Evolutionary conservation across 2,113 vertebrate species (phyloP), one percentile per base, ranked within the genome.

Genomic region (Rhabdornis inornatus): DNA sequence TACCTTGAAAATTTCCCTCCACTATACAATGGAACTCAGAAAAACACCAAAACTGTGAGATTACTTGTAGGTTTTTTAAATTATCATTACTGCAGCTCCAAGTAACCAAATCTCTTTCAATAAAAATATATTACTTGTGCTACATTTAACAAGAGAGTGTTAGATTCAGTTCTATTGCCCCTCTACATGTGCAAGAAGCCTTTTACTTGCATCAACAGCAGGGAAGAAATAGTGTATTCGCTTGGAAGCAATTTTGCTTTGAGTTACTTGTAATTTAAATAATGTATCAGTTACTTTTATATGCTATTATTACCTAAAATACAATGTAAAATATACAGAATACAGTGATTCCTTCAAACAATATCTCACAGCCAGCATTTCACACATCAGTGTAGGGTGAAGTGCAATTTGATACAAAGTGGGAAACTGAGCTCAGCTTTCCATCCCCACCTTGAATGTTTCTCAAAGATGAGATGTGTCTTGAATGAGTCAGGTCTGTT

Each of bases 1-100:
- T 17, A 42, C 9, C 27, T 64, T 84, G 50, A 55, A 47, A 84
- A 70, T 13, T 49, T 39, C 18, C 17, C 3, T 70, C 15, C 31
- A 10, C 27, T 37, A 7, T 16, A n/a, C 21, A 75, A 9, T 2
- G 3, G 3, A 15, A 49, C 64, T 74, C 16, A 4, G 23, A 53
- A 77, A 64, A 61, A 28, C 19, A 44, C 30, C 33, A 66, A 63
- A 28, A 74, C 63, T 23, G 11, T 59, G 5, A 89, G 59, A 1
- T 4, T 16, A 15, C 17, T 27, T 31, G 3, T 61, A 17, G 6
- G 14, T 1, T 3, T 57, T 52, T 39, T 1, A 9, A 49, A 33
- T 39, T 1, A 60, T 33, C 11, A 5, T 52, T 86, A 49, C 13
- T 56, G 18, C 53, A 84, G 15, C 9, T 30, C 33, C 25, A 63